Evolutionary conservation across 1,140 invertebrate genomes (phyloP), one percentile per base, ranked within the genome.

Genomic region (Aplysia californica): DNA sequence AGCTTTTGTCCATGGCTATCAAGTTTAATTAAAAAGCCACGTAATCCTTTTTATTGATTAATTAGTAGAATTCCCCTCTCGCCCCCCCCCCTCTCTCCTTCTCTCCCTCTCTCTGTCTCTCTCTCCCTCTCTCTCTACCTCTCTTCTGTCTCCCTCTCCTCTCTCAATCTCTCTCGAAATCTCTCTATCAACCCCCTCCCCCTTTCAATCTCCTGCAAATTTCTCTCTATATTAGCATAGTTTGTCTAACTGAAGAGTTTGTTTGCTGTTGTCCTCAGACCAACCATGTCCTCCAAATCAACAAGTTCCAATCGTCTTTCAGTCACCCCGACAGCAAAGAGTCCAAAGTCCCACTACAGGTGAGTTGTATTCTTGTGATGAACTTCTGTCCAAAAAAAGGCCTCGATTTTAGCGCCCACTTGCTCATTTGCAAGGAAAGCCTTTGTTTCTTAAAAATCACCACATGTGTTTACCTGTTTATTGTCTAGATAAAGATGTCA

Each of bases 301-400:
- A 70, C 35, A 21, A 70, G 58, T 21, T n/a, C n/a, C n/a, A 50
- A 70, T 23, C 68, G 36, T n/a, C 31, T 70, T 3, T 70, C 68
- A 2, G 68, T 70, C 10, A 55, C 44, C 44, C 50, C 66, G 6
- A 26, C 5, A 2, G 50, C 35, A 39, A 55, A 70, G 20, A n/a
- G 31, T 23, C 50, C 68, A 2, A 70, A 70, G 29, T 70, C 68
- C 20, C 68, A 70, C 44, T 70, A 33, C 68, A 70, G 68, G 68
- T 70, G 36, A 31, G 38, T 68, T 2, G 36, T 23, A 29, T 6
- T 59, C 58, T 50, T 50, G 23, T 29, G 20, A 44, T 3, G 39
- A 1, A 66, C 20, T 36, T 66, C 35, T 36, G 33, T 35, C 10
- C 21, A 33, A 5, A 23, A n/a, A 15, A 35, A 26, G 3, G 3